Evolutionary conservation across 1,140 invertebrate genomes (phyloP), one percentile per base, ranked within the genome.

Genomic region (Heliconius melpomene): DNA sequence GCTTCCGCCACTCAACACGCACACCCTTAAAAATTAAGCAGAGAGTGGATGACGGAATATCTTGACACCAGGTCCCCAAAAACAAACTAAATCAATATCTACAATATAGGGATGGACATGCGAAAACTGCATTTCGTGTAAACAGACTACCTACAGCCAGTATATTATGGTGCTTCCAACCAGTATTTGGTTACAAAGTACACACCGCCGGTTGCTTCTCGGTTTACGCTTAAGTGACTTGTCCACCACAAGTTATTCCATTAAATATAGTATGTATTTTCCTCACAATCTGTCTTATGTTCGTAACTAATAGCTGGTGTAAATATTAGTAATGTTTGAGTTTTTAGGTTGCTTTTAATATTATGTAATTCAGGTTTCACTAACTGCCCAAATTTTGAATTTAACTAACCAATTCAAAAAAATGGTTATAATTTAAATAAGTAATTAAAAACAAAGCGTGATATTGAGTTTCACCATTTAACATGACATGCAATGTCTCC

Each of bases 141-240:
- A 89, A 91, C 87, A 90, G 81, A 87, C 87, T 80, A 36, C 32
- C 32, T 36, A 85, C 75, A 90, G 79, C 91, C 84, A 85, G 82
- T 85, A 83, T 85, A 87, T 89, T 85, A 87, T 81, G 80, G 79
- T 86, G 86, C 90, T 93, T 87, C 91, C 90, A 91, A 86, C 81
- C 82, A 77, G 84, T 89, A 91, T 94, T 87, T 50, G 75, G 90
- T 94, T 94, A 87, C 92, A 86, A 80, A 73, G 79, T 82, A 91
- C 90, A 94, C 88, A 92, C 81, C 74, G 75, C 29, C 80, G 87
- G 81, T 89, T 82, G 78, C 46, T 82, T 91, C 88, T 94, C 89
- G 80, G 83, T 87, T 94, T 91, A 91, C 92, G 88, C 80, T 89
- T 94, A 93, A 92, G 92, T 94, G 91, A 92, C 88, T 91, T 85